Base-by-base conservation (phyloP, 2,888 invertebrate species). In the Aricia artaxerxes region DNA sequence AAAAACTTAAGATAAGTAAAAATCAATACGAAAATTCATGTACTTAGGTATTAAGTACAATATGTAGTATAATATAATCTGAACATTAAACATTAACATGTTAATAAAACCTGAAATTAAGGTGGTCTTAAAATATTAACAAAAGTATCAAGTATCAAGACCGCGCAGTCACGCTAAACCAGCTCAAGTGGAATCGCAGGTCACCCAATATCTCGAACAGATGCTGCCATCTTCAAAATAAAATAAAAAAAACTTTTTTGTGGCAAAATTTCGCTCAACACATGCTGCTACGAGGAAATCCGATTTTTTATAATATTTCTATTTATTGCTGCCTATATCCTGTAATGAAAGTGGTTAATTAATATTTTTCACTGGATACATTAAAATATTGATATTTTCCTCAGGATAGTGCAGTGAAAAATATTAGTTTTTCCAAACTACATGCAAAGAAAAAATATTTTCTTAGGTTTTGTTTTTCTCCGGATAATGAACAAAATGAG, bases 171-270 rank as follows among this genome's bases (percentile, higher is more conserved):
- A 76, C 57, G 53, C 35, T 53, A 35, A 1, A 72, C 81, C 73
- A 81, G 73, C 79, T 79, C 85, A 85, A 87, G 84, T 86, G 87
- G 88, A 88, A 88, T 88, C 87, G 83, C 85, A 86, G 89, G 92
- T 92, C 91, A 93, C 88, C 89, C 88, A 88, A 93, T 91, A 93
- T 88, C 90, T 87, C 87, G 84, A 86, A 87, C 93, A 93, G 92
- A 93, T 93, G 93, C 89, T 88, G 85, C 81, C 85, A 85, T 83
- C 83, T 81, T 83, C 83, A 82, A 84, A 86, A 84, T 86, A 84
- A 86, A 88, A 85, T 84, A 82, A 81, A 82, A 81, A 82, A 82
- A 82, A 83, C 87, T 44, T 78, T 80, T 88, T 89, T 89, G 87
- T 84, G 78, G 79, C 76, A 80, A 82, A 83, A 84, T 84, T 83